These are phyloP conservation scores for Timema podura DNA, from an alignment of 2,888 invertebrate genomes.

Conservation along the genomic window DNA sequence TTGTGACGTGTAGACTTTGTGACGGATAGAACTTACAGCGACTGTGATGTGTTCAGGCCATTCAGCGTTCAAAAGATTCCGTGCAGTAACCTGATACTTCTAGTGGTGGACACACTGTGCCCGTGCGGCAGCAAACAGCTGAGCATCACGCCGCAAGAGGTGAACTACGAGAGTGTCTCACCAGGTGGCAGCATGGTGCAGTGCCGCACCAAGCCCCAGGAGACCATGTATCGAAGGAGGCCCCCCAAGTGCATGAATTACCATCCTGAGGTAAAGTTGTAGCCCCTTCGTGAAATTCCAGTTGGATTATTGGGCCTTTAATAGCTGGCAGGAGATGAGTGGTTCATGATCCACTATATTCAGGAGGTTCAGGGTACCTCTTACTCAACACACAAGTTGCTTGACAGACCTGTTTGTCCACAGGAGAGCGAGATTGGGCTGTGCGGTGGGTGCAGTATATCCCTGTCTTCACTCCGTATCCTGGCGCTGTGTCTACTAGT, in stretches of 20 bases:
- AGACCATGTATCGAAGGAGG: conserved; percentile 67
- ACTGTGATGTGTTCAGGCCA: conserved; percentile 54
- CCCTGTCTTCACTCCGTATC: conserved; percentile 22
- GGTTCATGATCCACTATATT: too few species aligned
- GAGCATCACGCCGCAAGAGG: conserved; percentile 66
- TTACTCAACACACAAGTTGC: too few species aligned
- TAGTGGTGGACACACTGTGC: conserved; percentile 60
- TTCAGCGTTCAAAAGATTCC: conserved; percentile 91
- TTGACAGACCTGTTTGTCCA: too few species aligned
- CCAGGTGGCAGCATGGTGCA: conserved; percentile 29
- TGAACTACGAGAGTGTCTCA: conserved; percentile 31
- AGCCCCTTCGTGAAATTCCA: background rate
- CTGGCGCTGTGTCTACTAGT: conserved; percentile 23
- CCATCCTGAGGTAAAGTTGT: conserved; percentile 65
- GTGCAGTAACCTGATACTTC: conserved; percentile 42
- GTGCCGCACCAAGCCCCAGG: conserved; percentile 58
- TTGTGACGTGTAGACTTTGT: too few species aligned
- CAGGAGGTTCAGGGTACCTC: too few species aligned
- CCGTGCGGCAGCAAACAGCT: conserved; percentile 84
- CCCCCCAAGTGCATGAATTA: conserved; percentile 81
- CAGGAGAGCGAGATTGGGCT: conserved; percentile 49
- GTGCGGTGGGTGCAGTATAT: conserved; percentile 39
- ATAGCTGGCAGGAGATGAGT: too few species aligned
- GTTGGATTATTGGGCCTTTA: too few species aligned
- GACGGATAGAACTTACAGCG: too few species aligned